These are phyloP conservation scores for Castor canadensis DNA, from an alignment of 2,113 vertebrate species.

Conservation along the genomic window DNA sequence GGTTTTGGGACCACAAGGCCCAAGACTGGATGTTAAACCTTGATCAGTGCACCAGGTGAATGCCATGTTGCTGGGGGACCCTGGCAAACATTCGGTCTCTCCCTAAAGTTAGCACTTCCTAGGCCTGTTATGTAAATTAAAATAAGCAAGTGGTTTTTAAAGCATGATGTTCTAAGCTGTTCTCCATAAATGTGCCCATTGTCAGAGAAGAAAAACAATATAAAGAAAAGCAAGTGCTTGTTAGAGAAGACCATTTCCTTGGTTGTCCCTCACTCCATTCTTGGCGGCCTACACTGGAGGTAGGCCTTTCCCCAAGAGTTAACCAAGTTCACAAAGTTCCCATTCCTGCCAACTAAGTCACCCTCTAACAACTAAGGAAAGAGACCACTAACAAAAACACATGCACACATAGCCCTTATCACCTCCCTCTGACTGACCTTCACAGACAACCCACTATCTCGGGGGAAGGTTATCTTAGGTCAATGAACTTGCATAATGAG, in stretches of 20 bases:
- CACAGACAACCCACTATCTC: too few species aligned
- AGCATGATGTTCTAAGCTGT: not conserved
- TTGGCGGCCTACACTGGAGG: not conserved
- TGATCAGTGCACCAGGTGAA: not conserved
- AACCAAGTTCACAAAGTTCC: not conserved
- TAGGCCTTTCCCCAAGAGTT: not conserved
- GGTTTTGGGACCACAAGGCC: not conserved
- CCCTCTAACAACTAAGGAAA: not conserved
- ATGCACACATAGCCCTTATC: not conserved
- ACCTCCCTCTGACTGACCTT: not conserved
- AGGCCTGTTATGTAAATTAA: not conserved
- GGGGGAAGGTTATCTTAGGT: not conserved
- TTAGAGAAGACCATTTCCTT: not conserved
- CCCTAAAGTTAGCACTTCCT: not conserved
- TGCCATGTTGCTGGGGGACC: not conserved
- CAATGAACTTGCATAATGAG: not conserved
- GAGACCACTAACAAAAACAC: not conserved
- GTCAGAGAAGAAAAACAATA: not conserved
- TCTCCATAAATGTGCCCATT: not conserved
- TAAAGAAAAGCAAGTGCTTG: not conserved
- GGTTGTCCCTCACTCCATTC: not conserved
- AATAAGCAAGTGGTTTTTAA: not conserved
- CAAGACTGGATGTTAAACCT: not conserved
- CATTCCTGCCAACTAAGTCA: not conserved
- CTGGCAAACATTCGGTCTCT: not conserved